Evolutionary conservation across 92 coral and sea anemone genomes (phyloP).

Genomic region (Porites cylindrica): DNA sequence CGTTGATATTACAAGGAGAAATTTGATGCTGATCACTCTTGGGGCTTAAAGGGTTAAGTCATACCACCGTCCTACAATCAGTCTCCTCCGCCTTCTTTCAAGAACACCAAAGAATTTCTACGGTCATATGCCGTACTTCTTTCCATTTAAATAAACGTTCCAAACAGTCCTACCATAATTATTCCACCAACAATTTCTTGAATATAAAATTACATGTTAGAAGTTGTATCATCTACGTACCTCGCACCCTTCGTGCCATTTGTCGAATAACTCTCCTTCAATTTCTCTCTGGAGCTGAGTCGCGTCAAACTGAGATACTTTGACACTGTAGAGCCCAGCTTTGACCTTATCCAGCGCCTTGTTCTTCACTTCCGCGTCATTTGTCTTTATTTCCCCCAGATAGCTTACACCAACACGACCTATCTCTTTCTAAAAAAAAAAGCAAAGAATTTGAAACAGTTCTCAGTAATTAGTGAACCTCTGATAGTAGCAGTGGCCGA

Average conservation of each 20-base stretch:
- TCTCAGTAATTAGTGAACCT: no score
- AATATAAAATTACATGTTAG: no score
- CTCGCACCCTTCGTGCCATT: constrained; percentile 66
- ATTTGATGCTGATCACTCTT: no score
- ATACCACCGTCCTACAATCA: no score
- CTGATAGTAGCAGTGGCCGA: no score
- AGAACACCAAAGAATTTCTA: no score
- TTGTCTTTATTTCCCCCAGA: background rate
- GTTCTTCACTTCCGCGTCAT: background rate
- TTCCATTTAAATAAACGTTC: no score
- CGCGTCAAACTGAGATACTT: constrained; percentile 57
- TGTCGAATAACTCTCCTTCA: constrained; percentile 59
- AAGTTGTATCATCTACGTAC: constrained; percentile 3
- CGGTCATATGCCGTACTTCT: no score
- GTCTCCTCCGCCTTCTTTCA: no score
- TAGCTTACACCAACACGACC: background rate
- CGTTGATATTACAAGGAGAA: no score
- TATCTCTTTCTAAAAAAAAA: constrained; percentile 11
- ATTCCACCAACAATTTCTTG: background rate
- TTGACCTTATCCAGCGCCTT: constrained; percentile 49
- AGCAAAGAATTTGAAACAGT: background rate
- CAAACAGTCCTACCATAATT: background rate
- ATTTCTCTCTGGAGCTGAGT: constrained; percentile 56
- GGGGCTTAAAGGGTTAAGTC: no score
- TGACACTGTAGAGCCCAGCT: constrained; percentile 54